Evolutionary conservation across 2,888 invertebrate genomes (phyloP), one percentile per base, ranked within the genome.

Genomic region (Meta bourneti): DNA sequence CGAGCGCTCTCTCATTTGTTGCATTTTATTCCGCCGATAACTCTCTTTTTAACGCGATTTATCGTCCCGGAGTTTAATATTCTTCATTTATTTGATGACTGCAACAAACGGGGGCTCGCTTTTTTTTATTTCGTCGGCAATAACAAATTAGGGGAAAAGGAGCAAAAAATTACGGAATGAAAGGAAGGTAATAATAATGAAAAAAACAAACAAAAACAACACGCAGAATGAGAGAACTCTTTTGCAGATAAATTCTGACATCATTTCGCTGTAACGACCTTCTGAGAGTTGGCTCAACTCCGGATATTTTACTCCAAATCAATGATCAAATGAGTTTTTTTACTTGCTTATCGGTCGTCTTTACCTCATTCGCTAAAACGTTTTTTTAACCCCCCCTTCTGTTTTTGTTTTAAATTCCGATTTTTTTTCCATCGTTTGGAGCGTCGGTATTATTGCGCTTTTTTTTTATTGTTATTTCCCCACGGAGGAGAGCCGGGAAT

Each of bases 31-130:
- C 87, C 69, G 52, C 80, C 87, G 80, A 87, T 87, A 87, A 80
- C 87, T 87, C 54, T 71, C n/a, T 74, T 87, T 87, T 78, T 80
- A 80, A 87, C 20, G 87, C 80, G 87, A 87, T 87, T 87, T 87
- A 87, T 87, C 87, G 87, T 87, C 72, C 54, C 71, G 80, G 79
- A 79, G 87, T 79, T 87, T 87, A 87, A 87, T 87, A 87, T 87
- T 87, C 79, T 87, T 87, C 87, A 87, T 87, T 87, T 87, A 87
- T 87, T 87, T 87, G 87, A 87, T 87, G 80, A 83, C 74, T 72
- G 87, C 79, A 71, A 72, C 54, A 87, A 87, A 72, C 79, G 79
- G 72, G 71, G 72, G 19, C 20, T 8, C 7, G 7, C 0, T 75
- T 75, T 34, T 75, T 75, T 82, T 82, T 72, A 51, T 16, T 74